These are phyloP conservation scores for Haemorhous mexicanus DNA, from an alignment of 2,113 vertebrate genomes.

Conservation along the genomic window DNA sequence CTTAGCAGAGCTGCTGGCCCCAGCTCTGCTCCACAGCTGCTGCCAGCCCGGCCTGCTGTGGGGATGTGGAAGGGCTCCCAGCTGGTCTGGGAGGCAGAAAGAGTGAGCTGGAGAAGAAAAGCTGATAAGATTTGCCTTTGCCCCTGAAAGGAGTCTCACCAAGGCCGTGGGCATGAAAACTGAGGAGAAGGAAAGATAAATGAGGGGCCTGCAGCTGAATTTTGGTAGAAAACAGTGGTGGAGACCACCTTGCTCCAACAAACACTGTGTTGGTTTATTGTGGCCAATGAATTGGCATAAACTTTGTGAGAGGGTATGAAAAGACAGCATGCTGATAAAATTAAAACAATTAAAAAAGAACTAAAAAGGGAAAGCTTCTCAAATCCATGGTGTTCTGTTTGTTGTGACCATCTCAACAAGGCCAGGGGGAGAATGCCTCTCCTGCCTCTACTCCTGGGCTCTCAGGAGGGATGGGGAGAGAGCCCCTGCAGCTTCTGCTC, in stretches of 20 bases:
- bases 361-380: background rate
- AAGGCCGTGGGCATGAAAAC: background rate
- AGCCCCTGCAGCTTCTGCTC: background rate
- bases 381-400: background rate
- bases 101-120: background rate
- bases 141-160: background rate
- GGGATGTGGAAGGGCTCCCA: background rate
- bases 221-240: background rate
- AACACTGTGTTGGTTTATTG: background rate
- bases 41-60: background rate
- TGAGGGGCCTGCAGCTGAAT: background rate
- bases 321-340: background rate
- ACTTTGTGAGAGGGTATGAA: background rate
- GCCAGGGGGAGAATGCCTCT: background rate
- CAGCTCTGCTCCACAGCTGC: background rate
- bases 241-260: background rate
- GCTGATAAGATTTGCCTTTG: background rate
- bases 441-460: background rate
- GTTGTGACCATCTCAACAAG: background rate
- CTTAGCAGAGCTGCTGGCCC: background rate
- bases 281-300: background rate
- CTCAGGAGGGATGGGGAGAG: background rate
- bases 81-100: background rate
- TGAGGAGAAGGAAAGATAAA: background rate
- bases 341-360: background rate